Conservation (phyloP, 2,888 invertebrate genomes). For the Papilio elwesi region DNA sequence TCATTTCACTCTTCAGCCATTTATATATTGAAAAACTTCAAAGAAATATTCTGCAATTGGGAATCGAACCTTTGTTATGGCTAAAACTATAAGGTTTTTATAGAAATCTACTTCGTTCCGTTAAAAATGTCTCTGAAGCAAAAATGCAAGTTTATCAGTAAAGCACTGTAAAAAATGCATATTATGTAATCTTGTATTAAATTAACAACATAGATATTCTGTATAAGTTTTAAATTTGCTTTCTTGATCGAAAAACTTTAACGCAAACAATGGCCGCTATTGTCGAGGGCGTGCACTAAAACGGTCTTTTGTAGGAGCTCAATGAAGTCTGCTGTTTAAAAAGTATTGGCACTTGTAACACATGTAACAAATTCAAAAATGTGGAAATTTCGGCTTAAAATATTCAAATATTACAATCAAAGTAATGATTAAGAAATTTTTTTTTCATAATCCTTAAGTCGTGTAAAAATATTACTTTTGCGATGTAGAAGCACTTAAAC, state of each 20-base stretch:
- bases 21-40: too few relatives aligned
- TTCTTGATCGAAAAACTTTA: constrained; percentile 20
- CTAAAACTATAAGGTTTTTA: too few relatives aligned
- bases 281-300: constrained; percentile 15
- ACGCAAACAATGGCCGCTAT: constrained; percentile 7
- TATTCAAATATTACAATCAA: too few relatives aligned
- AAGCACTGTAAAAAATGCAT: neutral
- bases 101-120: too few relatives aligned
- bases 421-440: too few relatives aligned
- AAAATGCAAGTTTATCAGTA: neutral
- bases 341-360: constrained; percentile 10
- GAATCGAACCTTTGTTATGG: too few relatives aligned
- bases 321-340: constrained; percentile 12
- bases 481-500: too few relatives aligned
- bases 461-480: too few relatives aligned
- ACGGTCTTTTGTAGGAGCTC: constrained; percentile 12
- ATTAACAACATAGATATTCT: neutral
- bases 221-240: neutral
- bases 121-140: too few relatives aligned
- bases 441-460: too few relatives aligned
- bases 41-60: too few relatives aligned
- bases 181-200: neutral
- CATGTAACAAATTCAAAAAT: neutral
- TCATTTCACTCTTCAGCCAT: too few relatives aligned
- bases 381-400: neutral